Conservation (phyloP, 2,113 vertebrate genomes). For the Istiophorus platypterus region DNA sequence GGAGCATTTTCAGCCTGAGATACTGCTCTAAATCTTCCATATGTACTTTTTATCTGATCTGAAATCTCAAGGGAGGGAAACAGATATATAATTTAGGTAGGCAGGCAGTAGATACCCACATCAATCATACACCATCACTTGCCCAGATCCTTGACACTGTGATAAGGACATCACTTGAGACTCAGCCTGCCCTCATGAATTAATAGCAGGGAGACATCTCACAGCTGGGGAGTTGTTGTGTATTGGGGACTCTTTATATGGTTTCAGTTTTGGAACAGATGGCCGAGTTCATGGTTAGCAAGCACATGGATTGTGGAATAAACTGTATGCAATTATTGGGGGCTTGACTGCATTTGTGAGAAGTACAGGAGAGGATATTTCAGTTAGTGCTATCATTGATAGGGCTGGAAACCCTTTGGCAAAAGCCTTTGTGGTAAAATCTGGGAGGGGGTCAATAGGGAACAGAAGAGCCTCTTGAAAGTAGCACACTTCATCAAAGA, state of each 20-base stretch:
- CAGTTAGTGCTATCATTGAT: slow-evolving; percentile 76
- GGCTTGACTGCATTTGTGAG: slow-evolving; percentile 61
- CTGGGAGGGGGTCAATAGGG: slow-evolving; percentile 46
- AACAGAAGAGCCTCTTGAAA: slow-evolving; percentile 42
- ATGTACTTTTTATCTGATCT: slow-evolving; percentile 20
- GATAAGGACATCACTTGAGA: slow-evolving; percentile 37
- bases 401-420: slow-evolving; percentile 49
- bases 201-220: slow-evolving; percentile 20
- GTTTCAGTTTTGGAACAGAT: slow-evolving; percentile 71
- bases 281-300: slow-evolving; percentile 68
- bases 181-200: neutral
- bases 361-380: slow-evolving; percentile 74
- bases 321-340: slow-evolving; percentile 74
- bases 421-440: slow-evolving; percentile 51
- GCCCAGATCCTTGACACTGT: slow-evolving; percentile 16
- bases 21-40: slow-evolving; percentile 16
- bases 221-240: slow-evolving; percentile 7
- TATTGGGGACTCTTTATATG: neutral
- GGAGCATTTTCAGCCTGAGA: slow-evolving; percentile 9
- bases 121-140: slow-evolving; percentile 40
- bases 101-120: slow-evolving; percentile 11
- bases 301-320: slow-evolving; percentile 64
- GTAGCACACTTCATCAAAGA: slow-evolving; percentile 24
- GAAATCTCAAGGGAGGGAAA: slow-evolving; percentile 13
- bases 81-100: slow-evolving; percentile 17